Evolutionary conservation across 1,140 invertebrate genomes (phyloP), one percentile per base, ranked within the genome.

Genomic region (Linepithema humile): DNA sequence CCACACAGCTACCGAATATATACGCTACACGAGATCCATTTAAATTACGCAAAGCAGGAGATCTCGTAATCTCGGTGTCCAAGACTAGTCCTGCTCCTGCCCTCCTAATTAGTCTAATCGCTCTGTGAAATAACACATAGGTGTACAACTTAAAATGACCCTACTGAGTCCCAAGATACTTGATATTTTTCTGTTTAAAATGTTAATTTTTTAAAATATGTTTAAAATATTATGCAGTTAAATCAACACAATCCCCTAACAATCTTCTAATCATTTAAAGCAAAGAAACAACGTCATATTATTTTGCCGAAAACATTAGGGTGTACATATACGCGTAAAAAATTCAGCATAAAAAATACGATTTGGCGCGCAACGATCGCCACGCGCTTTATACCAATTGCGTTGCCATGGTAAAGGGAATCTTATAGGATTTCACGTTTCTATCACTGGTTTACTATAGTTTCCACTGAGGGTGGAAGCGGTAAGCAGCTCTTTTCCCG

Each of bases 401-500:
- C 78, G 86, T 85, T 74, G 70, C 64, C 53, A 74, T 57, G 73
- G 85, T 80, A 86, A 85, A 86, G 57, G 53, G 67, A 69, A 84
- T 84, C 86, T 88, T 88, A 86, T 84, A 88, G 84, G 84, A 83
- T 86, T 86, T 86, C 72, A 73, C 86, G 65, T 83, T 88, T 74
- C 84, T 83, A 70, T 77, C 78, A 83, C 40, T 84, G 73, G 80
- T 78, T 86, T 69, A 65, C 84, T 59, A 78, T 86, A 83, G 80
- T 78, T 85, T 74, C 55, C 53, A 40, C 43, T 5, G 75, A 67
- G 69, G 38, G 62, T 80, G 50, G 55, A 77, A 48, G 29, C 70
- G 45, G 85, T 82, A 85, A 84, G 86, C 82, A 86, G 65, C 84
- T 64, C 84, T 78, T 85, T 87, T 83, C 67, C 48, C 35, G 59